Evolutionary conservation across 2,113 vertebrate genomes (phyloP), one percentile per base, ranked within the genome.

Genomic region (Macheiramphus alcinus): DNA sequence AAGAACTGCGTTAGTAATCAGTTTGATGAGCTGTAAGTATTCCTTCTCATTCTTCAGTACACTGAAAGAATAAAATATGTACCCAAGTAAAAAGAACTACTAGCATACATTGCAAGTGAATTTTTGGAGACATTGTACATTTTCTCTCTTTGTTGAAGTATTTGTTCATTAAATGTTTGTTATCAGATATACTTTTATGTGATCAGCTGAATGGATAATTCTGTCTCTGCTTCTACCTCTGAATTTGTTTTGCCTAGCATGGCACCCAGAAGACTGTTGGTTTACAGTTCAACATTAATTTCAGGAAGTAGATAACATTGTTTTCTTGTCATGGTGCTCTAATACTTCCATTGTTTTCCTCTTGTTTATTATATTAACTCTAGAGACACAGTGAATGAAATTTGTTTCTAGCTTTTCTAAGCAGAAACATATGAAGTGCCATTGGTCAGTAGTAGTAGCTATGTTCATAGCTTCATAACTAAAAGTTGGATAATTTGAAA

Each of bases 401-500:
- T 53, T 94, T 92, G 68, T 43, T 94, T 88, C 47, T 40, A 66
- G 45, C 29, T 94, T 86, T 95, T 93, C 70, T 73, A 70, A 85
- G 66, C 48, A 58, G 32, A 66, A 82, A 27, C 11, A 25, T 29
- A 25, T 6, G 13, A 87, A 67, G 59, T 71, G n/a, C 38, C 25
- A 14, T 8, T 94, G 91, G 88, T 66, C 76, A 81, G 45, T 19
- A 45, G 50, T 8, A 55, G 47, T 50, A 92, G 75, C 23, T 90
- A 62, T 7, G 45, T 91, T 91, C 62, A 56, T n/a, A 76, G 58
- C 58, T 94, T 95, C 40, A 3, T 91, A 87, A 63, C 86, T 38
- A 91, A 82, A 88, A 89, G 80, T 89, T 97, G 56, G 68, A 36
- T 53, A 52, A 94, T 92, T 82, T 94, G 78, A 80, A 94, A 82